A percentile compares a stretch with the other conserved stretches of the same genome.
Evolutionary conservation across 1,140 invertebrate species (phyloP).

Genomic region (Cyclina sinensis): DNA sequence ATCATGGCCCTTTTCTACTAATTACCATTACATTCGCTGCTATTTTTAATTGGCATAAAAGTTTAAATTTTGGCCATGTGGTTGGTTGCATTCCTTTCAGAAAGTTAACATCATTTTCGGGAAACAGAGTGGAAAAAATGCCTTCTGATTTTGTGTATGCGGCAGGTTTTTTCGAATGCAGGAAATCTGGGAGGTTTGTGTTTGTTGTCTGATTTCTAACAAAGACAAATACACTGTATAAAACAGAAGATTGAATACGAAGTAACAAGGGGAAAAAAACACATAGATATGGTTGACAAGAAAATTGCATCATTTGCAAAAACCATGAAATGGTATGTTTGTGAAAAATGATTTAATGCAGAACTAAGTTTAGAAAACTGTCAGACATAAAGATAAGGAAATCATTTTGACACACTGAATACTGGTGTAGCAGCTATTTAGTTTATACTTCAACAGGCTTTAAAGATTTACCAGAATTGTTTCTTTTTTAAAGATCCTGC

Average conservation of each 20-base stretch:
- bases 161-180: not conserved
- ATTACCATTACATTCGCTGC: not conserved
- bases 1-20: no score
- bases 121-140: not conserved
- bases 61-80: constrained; percentile 20
- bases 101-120: not conserved
- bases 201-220: not conserved
- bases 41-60: not conserved
- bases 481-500: no score
- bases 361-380: no score
- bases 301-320: no score
- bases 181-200: not conserved
- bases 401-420: not conserved
- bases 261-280: not conserved
- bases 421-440: no score
- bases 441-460: no score
- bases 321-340: no score
- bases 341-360: no score
- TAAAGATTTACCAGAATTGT: no score
- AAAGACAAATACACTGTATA: not conserved
- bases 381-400: no score
- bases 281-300: no score
- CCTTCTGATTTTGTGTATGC: no score
- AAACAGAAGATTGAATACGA: not conserved
- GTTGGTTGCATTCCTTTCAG: not conserved